phyloP scores from a whole-genome alignment of 2,797 vertebrate species.

The Phalanger gymnotis region DNA sequence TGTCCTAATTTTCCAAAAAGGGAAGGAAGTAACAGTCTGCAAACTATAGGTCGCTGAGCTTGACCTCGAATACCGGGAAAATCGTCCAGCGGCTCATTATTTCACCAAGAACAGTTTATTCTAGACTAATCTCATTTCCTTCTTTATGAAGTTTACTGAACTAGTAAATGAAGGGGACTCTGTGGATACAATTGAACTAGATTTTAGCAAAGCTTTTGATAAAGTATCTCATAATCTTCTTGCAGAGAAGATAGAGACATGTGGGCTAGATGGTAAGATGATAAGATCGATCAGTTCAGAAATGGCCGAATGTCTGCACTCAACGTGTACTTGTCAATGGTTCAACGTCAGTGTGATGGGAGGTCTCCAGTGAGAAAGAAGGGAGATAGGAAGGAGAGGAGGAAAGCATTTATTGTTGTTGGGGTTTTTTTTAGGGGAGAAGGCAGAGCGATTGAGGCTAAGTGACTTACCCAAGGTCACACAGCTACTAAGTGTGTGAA shows the following conservation, averaged over 20 bases:
- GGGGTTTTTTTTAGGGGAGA: no score
- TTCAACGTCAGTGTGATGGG: not conserved
- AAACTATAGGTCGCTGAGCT: not conserved
- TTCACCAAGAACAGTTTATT: not conserved
- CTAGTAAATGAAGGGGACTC: not conserved
- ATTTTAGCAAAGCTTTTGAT: not conserved
- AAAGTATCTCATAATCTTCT: not conserved
- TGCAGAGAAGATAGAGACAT: not conserved
- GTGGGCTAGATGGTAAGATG: not conserved
- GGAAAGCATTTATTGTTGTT: no score
- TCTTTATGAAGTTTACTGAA: not conserved
- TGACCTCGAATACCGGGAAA: not conserved
- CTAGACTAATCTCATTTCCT: not conserved
- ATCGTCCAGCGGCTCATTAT: not conserved
- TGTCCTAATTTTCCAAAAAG: not conserved
- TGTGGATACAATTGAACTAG: not conserved
- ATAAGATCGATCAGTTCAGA: not conserved
- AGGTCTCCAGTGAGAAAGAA: not conserved
- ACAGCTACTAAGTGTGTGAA: no score
- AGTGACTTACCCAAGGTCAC: no score
- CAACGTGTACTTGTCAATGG: not conserved
- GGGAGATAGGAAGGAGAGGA: not conserved
- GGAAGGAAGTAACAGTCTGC: not conserved
- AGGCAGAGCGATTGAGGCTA: no score
- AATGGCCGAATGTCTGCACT: not conserved